Base-by-base conservation (phyloP, 2,888 invertebrate genomes). In the Antitype chi region DNA sequence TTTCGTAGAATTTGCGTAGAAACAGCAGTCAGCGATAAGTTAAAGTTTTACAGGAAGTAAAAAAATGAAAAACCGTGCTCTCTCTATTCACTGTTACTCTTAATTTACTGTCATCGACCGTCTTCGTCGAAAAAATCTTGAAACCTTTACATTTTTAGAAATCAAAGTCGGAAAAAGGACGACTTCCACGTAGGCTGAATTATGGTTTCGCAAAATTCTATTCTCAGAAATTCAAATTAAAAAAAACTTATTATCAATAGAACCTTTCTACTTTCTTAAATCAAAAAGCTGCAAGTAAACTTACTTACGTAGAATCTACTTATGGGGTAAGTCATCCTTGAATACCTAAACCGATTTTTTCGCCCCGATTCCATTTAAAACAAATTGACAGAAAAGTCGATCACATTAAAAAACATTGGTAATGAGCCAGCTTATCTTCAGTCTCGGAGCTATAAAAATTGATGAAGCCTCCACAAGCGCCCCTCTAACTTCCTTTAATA, bases 371-470 rank as follows among this genome's bases (percentile, higher is more conserved):
- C 67, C 47, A 85, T 87, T 85, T 84, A 78, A 75, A 81, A 82
- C 81, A 84, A 89, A 87, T 86, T 86, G 84, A 64, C 82, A 55
- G 78, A 84, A 85, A 82, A 85, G 76, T 80, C 78, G 73, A 81
- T 87, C 78, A 80, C 82, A 84, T 87, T 85, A 85, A 82, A 89
- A 90, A 91, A 91, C 93, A 91, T 89, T 89, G 92, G 91, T 92
- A 93, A 92, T 90, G 91, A 91, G 89, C 86, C 63, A 86, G 90
- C 91, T 92, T 93, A 93, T 93, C 92, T 91, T 82, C 81, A 89
- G 89, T 81, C 86, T 87, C 74, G 75, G 76, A 80, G 91, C 92
- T 89, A 92, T 93, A 93, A 93, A 94, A 93, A 93, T 93, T 93
- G 92, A 93, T 93, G 93, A 91, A 91, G 86, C 89, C 88, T 89